Evolutionary conservation across 2,113 vertebrate genomes (phyloP).

Genomic region (Peromyscus polionotus): DNA sequence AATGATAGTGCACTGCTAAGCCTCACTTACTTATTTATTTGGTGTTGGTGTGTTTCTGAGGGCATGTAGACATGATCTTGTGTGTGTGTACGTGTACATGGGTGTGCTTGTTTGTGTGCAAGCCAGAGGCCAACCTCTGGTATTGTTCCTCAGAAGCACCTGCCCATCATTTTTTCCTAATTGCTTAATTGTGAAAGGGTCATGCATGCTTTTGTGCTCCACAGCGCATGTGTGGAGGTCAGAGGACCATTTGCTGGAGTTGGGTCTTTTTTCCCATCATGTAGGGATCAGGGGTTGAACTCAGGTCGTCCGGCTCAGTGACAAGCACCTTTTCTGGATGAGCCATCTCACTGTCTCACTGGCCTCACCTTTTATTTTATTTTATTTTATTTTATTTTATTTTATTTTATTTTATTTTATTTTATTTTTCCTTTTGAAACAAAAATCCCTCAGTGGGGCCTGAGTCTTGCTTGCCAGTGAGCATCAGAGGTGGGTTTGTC

Average conservation of each 20-base stretch:
- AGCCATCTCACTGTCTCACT: not conserved
- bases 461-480: not conserved
- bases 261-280: not conserved
- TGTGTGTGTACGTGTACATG: not conserved
- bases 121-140: not conserved
- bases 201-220: not conserved
- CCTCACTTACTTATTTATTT: not conserved
- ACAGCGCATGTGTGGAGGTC: not conserved
- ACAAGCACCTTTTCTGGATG: not conserved
- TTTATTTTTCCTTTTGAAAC: not conserved
- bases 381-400: too few relatives aligned
- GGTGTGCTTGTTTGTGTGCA: not conserved
- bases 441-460: not conserved
- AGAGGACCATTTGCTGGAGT: not conserved
- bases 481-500: not conserved
- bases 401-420: too few relatives aligned
- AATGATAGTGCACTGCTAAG: not conserved
- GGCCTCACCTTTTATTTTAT: not conserved
- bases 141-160: not conserved
- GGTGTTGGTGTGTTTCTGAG: not conserved
- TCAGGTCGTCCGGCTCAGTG: not conserved
- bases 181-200: not conserved
- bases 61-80: too few relatives aligned
- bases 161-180: not conserved
- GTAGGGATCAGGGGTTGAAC: not conserved